These are phyloP conservation scores for Cydia fagiglandana DNA, from an alignment of 1,140 invertebrate genomes.

Conservation along the genomic window DNA sequence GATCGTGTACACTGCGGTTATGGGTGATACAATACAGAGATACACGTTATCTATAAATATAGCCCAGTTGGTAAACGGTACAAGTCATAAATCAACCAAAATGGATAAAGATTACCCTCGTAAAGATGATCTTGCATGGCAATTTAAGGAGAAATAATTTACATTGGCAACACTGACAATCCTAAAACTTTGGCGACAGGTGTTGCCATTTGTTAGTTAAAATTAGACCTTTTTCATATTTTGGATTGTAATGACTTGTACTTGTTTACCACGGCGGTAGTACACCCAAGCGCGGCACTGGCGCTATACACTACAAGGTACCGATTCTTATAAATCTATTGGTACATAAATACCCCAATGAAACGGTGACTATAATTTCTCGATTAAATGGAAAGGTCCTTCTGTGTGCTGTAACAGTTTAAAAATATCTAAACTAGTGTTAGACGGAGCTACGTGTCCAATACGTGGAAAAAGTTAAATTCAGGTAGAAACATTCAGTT, in stretches of 20 bases:
- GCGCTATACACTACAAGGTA: slow-evolving; percentile 48
- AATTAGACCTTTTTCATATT: background rate
- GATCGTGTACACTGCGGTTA: slow-evolving; percentile 66
- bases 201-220: background rate
- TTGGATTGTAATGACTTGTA: background rate
- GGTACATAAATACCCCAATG: slow-evolving; percentile 50
- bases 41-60: slow-evolving; percentile 46
- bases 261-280: slow-evolving; percentile 33
- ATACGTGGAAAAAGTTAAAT: slow-evolving; percentile 37
- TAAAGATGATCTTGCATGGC: background rate
- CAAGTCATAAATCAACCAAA: background rate
- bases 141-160: background rate
- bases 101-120: background rate
- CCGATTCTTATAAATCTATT: slow-evolving; percentile 50
- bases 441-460: slow-evolving; percentile 58
- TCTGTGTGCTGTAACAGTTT: slow-evolving; percentile 64
- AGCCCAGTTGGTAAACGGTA: slow-evolving; percentile 1
- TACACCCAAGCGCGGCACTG: slow-evolving; percentile 48
- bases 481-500: slow-evolving; percentile 47
- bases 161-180: background rate
- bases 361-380: slow-evolving; percentile 53
- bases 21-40: slow-evolving; percentile 62
- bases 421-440: slow-evolving; percentile 55
- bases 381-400: slow-evolving; percentile 56
- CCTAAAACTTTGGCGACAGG: background rate